Evolutionary conservation across 2,113 vertebrate genomes (phyloP).

Genomic region (Asarcornis scutulata): DNA sequence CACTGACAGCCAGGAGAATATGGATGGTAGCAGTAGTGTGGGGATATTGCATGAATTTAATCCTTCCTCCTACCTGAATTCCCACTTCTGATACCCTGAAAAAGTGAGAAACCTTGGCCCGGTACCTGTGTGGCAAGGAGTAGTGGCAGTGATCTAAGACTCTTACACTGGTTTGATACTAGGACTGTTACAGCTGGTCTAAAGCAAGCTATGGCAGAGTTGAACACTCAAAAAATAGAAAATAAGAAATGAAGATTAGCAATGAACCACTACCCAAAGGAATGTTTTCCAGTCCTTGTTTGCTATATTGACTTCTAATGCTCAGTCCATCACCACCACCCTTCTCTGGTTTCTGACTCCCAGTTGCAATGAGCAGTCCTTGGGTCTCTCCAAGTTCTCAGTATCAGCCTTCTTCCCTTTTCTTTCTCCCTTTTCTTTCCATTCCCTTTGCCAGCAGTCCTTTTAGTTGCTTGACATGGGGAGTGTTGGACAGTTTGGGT

Average conservation of each 20-base stretch:
- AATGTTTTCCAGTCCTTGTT: background rate
- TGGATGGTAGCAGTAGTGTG: background rate
- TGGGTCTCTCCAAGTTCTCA: background rate
- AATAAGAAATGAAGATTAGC: background rate
- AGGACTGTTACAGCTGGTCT: background rate
- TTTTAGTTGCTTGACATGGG: background rate
- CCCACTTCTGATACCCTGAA: background rate
- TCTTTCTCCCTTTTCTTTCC: background rate
- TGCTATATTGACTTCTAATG: background rate
- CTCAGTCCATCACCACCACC: background rate
- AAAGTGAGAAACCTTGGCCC: background rate
- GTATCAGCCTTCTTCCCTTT: background rate
- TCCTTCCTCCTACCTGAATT: background rate
- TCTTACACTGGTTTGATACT: no score
- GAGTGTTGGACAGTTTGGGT: background rate
- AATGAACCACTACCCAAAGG: background rate
- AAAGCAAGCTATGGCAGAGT: background rate
- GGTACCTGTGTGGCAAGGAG: background rate
- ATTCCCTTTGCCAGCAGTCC: background rate
- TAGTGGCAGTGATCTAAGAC: background rate
- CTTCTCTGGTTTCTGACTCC: background rate
- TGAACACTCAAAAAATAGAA: background rate
- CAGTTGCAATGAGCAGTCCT: background rate
- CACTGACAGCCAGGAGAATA: background rate
- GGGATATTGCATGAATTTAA: background rate